Evolutionary conservation across 2,888 invertebrate genomes (phyloP).

Genomic region (Tachina fera): DNA sequence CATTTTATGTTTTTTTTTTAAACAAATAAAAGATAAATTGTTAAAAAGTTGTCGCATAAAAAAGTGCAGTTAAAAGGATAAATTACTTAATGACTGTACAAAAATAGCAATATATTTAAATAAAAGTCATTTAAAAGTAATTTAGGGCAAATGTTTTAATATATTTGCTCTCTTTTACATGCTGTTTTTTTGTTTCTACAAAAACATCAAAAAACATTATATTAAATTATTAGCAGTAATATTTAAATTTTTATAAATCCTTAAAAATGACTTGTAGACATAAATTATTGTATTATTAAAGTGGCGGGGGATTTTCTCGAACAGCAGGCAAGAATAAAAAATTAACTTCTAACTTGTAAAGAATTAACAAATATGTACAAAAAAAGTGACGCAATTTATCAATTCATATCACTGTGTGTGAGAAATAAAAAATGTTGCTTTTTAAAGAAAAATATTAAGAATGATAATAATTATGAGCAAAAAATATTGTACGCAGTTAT

Average conservation of each 20-base stretch:
- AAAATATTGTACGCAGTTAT: too few species aligned
- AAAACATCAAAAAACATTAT: constrained; percentile 5
- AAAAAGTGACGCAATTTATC: constrained; percentile 4
- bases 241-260: neutral
- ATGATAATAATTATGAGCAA: too few species aligned
- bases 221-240: neutral
- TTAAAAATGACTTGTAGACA: neutral
- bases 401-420: neutral
- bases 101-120: constrained; percentile 47
- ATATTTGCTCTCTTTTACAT: too few species aligned
- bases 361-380: neutral
- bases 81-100: constrained; percentile 17
- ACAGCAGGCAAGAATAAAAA: neutral
- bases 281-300: neutral
- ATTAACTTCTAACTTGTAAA: neutral
- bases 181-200: neutral
- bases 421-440: neutral
- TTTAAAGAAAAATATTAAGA: neutral
- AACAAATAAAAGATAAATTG: constrained; percentile 51
- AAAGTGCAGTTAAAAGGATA: neutral
- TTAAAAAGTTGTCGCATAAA: constrained; percentile 31
- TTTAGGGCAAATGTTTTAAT: constrained; percentile 30
- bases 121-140: constrained; percentile 62
- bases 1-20: constrained; percentile 3
- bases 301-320: too few species aligned